Base-by-base conservation (phyloP, 2,113 vertebrate genomes). In the Macquaria ambigua region DNA sequence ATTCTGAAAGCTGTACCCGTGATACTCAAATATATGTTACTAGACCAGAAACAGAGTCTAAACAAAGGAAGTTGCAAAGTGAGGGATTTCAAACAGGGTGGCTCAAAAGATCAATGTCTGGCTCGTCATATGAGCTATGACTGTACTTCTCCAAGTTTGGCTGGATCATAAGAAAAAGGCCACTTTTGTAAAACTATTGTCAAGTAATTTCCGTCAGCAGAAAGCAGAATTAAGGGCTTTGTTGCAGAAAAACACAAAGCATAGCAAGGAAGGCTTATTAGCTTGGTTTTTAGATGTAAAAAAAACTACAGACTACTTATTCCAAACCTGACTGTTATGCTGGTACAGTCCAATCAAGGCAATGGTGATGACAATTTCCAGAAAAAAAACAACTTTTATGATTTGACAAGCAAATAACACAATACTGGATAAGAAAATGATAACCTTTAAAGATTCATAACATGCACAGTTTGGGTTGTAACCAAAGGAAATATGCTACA, bases 141-240 rank as follows among this genome's bases (percentile, higher is more conserved):
- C 48, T 56, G 12, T 23, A 62, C 23, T 25, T 53, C 31, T 71
- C 53, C 12, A 52, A 6, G 0, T 39, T 73, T 34, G 59, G 16
- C 62, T 62, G 66, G 53, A 25, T 69, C 31, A 48, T 2, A 14
- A 52, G 56, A 21, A 79, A 39, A 87, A 91, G 28, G 86, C 69
- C 79, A 70, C 84, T 77, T 88, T 1, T 77, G 79, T 25, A 70
- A 74, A 84, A 82, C 53, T 16, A 43, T 23, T 52, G 71, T 86
- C 79, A 86, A 85, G 85, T 79, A 23, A 78, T 69, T 83, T 75
- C 71, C 71, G 52, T 66, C 4, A 50, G 12, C 63, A 85, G 20
- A 78, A 53, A 80, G 78, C 21, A 73, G 78, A 71, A 74, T 37
- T 21, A 7, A 74, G n/a, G 41, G 25, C 43, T 72, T 8, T 58